These are phyloP conservation scores for Mactromeris polynyma DNA, from an alignment of 2,888 invertebrate genomes.

Conservation along the genomic window DNA sequence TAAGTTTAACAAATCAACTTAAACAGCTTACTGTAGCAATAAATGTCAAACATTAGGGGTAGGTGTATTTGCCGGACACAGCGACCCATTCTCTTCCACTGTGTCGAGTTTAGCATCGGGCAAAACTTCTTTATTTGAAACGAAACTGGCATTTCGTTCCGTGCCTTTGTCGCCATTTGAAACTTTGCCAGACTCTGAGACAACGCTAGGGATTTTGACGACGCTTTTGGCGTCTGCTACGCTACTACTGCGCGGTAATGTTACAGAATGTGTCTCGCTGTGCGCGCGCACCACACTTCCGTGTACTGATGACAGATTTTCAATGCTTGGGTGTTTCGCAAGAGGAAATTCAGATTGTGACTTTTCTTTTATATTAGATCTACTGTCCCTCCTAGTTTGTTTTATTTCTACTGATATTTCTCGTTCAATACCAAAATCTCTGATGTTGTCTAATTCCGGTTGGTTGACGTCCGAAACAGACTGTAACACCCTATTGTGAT, in stretches of 20 bases:
- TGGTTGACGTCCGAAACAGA: conserved; percentile 73
- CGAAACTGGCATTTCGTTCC: not conserved
- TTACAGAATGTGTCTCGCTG: conserved; percentile 22
- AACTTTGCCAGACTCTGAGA: not conserved
- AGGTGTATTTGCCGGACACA: conserved; percentile 55
- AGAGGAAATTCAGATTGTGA: not conserved
- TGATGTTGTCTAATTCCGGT: conserved; percentile 38
- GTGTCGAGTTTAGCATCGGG: not conserved
- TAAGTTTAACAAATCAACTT: not conserved
- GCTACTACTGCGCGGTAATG: conserved; percentile 47
- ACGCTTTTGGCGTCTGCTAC: conserved; percentile 28
- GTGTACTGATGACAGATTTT: conserved; percentile 61
- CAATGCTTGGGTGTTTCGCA: conserved; percentile 36
- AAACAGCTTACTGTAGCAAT: not conserved
- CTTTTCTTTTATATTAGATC: not conserved
- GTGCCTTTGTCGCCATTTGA: not conserved
- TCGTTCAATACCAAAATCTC: conserved; percentile 15
- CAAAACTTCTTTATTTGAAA: not conserved
- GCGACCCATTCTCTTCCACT: conserved; percentile 14
- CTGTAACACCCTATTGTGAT: conserved; percentile 67
- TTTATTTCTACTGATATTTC: conserved; percentile 72
- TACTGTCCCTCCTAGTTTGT: not conserved
- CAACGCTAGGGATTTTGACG: conserved; percentile 29
- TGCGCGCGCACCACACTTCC: conserved; percentile 46
- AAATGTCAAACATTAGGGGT: not conserved